Base-by-base conservation (phyloP, 1,140 invertebrate genomes). In the Bombus soroeensis region DNA sequence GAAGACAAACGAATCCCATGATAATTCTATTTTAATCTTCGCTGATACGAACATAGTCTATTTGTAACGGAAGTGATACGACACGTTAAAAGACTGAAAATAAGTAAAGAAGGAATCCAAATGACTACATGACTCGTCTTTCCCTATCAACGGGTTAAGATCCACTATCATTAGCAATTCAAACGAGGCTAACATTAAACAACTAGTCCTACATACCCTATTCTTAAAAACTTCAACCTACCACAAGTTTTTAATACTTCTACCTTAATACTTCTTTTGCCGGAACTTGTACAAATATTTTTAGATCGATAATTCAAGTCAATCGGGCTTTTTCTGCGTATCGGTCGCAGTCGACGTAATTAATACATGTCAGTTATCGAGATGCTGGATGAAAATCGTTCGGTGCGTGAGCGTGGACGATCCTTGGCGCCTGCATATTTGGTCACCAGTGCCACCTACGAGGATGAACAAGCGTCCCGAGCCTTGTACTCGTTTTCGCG, bases 401-500 rank as follows among this genome's bases (percentile, higher is more conserved):
- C 3, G 15, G 28, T 25, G 57, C 43, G 57, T 47, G 80, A 41
- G 32, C 43, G 53, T 68, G 66, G 32, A 57, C 32, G 77, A 92
- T 90, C 92, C 91, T 93, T 93, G 92, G 88, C 70, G 83, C 47
- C 39, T 81, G 73, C 83, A 89, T 93, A 92, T 93, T 93, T 93
- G 92, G 92, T 91, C 77, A 89, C 32, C 78, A 81, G 73, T 71
- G 74, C 83, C 85, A 80, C 89, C 90, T 83, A 92, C 88, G 70
- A 79, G 85, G 79, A 90, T 81, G 86, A 89, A 81, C 78, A 71
- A 47, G 72, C 59, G 68, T 34, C 37, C n/a, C n/a, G 74, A 91
- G 71, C 93, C 92, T 94, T 94, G 93, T 89, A 87, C 92, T 82
- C 92, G 59, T 93, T 94, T 91, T 85, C 83, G 68, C 76, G 77